phyloP scores from a whole-genome alignment of 92 coral and sea anemone species.

The Paragorgia papillata region DNA sequence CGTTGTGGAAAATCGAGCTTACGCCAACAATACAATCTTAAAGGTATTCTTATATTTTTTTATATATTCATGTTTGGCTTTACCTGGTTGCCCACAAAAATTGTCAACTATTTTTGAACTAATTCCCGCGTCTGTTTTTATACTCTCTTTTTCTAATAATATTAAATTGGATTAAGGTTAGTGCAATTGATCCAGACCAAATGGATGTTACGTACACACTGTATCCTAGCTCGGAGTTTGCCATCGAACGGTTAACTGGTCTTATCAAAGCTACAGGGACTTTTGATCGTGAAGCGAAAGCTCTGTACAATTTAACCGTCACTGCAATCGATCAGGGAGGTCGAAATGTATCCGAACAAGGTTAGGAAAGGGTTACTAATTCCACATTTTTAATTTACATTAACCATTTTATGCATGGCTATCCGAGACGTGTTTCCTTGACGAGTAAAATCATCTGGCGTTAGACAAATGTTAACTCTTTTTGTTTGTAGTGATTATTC shows the following conservation, averaged over 20 bases:
- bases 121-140: too few relatives aligned
- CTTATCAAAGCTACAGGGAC: conserved; percentile 51
- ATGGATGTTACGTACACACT: conserved; percentile 13
- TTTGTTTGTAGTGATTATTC: conserved; percentile 7
- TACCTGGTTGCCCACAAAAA: too few relatives aligned
- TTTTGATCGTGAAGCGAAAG: conserved; percentile 62
- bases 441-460: too few relatives aligned
- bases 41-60: not conserved
- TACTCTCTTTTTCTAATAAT: not conserved
- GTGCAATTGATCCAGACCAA: conserved; percentile 19
- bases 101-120: too few relatives aligned
- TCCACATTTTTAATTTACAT: not conserved
- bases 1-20: conserved; percentile 19
- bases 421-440: too few relatives aligned
- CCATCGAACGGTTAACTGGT: conserved; percentile 59
- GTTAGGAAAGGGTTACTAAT: conserved; percentile 1
- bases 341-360: conserved; percentile 14
- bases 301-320: conserved; percentile 54
- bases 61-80: too few relatives aligned
- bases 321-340: conserved; percentile 47
- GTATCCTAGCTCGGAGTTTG: conserved; percentile 12
- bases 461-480: not conserved
- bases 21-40: not conserved
- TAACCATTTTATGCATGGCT: not conserved
- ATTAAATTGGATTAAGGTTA: conserved; percentile 1